Base-by-base conservation (phyloP, 2,888 invertebrate species). In the Ophion slaviceki region DNA sequence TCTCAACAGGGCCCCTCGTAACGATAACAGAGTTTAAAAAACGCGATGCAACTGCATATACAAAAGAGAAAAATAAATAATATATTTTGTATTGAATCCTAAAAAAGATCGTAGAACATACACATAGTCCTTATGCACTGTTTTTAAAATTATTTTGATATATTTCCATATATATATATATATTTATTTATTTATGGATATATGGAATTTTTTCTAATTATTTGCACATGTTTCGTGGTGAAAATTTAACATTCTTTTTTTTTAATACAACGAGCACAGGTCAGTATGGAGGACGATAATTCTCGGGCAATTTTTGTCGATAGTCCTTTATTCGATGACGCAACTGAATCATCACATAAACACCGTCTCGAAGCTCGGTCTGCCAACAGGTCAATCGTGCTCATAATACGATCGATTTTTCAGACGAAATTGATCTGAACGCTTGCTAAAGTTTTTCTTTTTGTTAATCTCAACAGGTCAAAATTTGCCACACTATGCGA, bases 271-370 rank as follows among this genome's bases (percentile, higher is more conserved):
- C 68, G 78, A 67, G 70, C 32, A 57, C 93, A 97, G 97, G 96
- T 95, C 95, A 90, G 96, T 96, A 88, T 97, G 97, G 97, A 95
- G 96, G 89, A 96, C 96, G 88, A 96, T 97, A 92, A 94, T 97
- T 90, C 93, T 97, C 90, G 97, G 97, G 20, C 98, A 98, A 94
- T 95, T 97, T 82, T 94, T 98, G 88, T 97, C 97, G 0, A 91
- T 97, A 70, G 94, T 97, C 84, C 93, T 98, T 75, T 97, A 97
- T 94, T 96, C 96, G 67, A 97, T 97, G 92, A 97, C 97, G 91
- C 95, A 97, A 76, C 94, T 96, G 88, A 97, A 96, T 86, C 96
- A 97, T 89, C 94, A 96, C 87, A 95, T 97, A 75, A 96, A 96
- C 91, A 96, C 96, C 89, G 95, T 96, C 86, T 86, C 87, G 20